Conservation (phyloP, 1,140 invertebrate species). For the Drosophila neocordata region DNA sequence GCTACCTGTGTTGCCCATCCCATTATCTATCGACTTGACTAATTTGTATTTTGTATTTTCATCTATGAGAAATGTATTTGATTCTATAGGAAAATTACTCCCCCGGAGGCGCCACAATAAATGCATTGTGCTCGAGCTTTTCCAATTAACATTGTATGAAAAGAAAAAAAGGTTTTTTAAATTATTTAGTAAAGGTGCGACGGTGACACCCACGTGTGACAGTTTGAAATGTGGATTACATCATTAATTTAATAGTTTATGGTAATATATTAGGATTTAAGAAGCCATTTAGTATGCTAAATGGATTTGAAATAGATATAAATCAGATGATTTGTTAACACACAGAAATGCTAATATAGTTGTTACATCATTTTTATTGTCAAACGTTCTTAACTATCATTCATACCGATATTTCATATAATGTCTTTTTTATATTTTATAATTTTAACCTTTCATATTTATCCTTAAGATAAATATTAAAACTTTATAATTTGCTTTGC, state of each 20-base stretch:
- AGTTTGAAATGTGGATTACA: slow-evolving; percentile 49
- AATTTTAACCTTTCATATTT: background rate
- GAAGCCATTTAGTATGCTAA: slow-evolving; percentile 33
- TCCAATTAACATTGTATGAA: slow-evolving; percentile 16
- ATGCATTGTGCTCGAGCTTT: slow-evolving; percentile 28
- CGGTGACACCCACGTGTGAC: slow-evolving; percentile 42
- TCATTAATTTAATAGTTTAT: slow-evolving; percentile 28
- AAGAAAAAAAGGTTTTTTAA: background rate
- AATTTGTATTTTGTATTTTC: slow-evolving; percentile 8
- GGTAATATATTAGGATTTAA: background rate
- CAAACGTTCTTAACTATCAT: no score
- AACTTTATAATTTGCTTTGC: no score
- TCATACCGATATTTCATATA: background rate
- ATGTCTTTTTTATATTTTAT: background rate
- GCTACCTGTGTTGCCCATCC: slow-evolving; percentile 7
- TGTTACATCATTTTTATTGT: no score
- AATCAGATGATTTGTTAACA: slow-evolving; percentile 21
- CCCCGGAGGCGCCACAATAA: slow-evolving; percentile 41
- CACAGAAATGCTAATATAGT: no score
- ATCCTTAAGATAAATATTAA: background rate
- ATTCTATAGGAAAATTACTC: background rate
- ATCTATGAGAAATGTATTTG: background rate
- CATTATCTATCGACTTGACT: background rate
- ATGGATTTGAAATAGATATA: slow-evolving; percentile 20
- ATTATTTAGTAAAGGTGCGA: slow-evolving; percentile 3